Percentiles rank a stretch among this genome's conserved stretches.
Evolutionary conservation across 1,140 invertebrate species (phyloP).

Genomic region (Pemphigus obesinymphae): DNA sequence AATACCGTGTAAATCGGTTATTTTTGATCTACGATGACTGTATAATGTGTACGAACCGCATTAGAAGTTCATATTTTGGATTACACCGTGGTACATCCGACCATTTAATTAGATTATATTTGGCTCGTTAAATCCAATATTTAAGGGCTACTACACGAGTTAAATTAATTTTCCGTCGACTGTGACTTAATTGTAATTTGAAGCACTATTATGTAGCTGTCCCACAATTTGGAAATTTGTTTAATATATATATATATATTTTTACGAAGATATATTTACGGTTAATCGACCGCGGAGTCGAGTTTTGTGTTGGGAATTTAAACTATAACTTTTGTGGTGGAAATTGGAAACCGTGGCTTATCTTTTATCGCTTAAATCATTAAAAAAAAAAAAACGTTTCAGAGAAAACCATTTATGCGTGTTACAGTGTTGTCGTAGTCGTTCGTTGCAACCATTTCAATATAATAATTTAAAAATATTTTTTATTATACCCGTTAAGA

Average conservation of each 20-base stretch:
- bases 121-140: not conserved
- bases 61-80: not conserved
- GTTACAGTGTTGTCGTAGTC: not conserved
- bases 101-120: not conserved
- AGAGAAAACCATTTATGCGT: not conserved
- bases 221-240: not conserved
- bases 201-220: too few species aligned
- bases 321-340: not conserved
- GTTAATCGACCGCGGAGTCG: not conserved
- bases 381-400: not conserved
- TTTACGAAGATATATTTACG: not conserved
- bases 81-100: not conserved
- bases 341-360: conserved; percentile 3
- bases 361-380: conserved; percentile 3
- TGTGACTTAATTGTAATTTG: not conserved
- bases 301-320: not conserved
- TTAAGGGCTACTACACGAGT: too few species aligned
- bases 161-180: not conserved
- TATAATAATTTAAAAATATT: not conserved
- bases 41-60: not conserved
- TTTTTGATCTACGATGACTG: not conserved
- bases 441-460: not conserved
- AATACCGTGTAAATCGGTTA: not conserved
- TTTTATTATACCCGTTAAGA: not conserved
- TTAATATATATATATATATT: too few species aligned